A percentile compares a stretch with the other conserved stretches of the same genome.
Evolutionary conservation across 1,140 invertebrate genomes (phyloP).

Genomic region (Myzus persicae): DNA sequence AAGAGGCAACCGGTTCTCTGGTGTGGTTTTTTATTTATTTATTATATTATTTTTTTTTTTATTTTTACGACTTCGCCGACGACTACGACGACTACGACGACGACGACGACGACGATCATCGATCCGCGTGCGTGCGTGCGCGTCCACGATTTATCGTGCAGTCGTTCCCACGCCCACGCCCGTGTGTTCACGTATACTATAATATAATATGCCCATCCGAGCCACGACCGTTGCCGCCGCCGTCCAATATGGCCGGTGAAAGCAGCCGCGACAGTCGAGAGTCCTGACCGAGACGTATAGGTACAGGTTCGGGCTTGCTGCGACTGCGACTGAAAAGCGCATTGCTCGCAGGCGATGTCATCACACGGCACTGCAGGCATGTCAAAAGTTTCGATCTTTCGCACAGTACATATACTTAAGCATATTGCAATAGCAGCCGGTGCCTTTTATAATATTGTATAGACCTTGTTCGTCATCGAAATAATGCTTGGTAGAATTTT

Average conservation of each 20-base stretch:
- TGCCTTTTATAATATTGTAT: background rate
- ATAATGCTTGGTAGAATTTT: background rate
- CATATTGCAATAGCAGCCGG: background rate
- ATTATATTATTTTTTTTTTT: constrained; percentile 47
- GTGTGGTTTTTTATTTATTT: constrained; percentile 57
- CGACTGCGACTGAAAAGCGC: background rate
- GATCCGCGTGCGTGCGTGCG: constrained; percentile 52
- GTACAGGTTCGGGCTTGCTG: background rate
- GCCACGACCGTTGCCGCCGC: background rate
- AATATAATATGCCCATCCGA: background rate
- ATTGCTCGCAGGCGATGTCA: background rate
- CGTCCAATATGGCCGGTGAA: constrained; percentile 47
- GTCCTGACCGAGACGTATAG: background rate
- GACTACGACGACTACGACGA: constrained; percentile 15
- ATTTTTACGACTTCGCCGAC: constrained; percentile 44
- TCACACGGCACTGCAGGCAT: background rate
- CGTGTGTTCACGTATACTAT: constrained; percentile 10
- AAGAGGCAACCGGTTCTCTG: constrained; percentile 54
- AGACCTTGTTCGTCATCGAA: background rate
- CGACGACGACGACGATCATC: constrained; percentile 54
- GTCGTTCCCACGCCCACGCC: constrained; percentile 57
- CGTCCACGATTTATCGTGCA: constrained; percentile 55
- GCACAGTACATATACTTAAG: background rate
- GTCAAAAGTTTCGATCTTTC: background rate
- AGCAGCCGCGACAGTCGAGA: constrained; percentile 4